A percentile compares a stretch with the other conserved stretches of the same genome.
Conservation (phyloP, 2,113 vertebrate genomes). For the Calyptomena viridis region DNA sequence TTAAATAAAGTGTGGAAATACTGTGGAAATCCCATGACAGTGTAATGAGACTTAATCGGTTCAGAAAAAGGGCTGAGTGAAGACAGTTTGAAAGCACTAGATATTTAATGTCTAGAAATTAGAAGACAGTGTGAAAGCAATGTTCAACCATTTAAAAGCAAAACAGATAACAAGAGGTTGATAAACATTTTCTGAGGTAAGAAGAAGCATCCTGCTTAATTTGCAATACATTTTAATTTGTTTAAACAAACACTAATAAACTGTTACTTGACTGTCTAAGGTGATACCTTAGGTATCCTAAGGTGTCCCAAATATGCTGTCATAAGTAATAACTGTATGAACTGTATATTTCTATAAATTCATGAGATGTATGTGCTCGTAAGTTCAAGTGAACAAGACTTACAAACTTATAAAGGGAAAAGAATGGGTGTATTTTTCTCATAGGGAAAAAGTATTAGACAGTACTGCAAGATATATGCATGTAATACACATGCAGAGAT, state of each 20-base stretch:
- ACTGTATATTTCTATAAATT: neutral
- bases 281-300: neutral
- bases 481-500: neutral
- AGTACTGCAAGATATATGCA: neutral
- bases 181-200: neutral
- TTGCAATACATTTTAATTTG: neutral
- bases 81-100: neutral
- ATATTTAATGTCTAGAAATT: neutral
- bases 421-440: neutral
- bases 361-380: neutral
- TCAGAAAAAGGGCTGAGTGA: neutral
- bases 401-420: neutral
- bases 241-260: neutral
- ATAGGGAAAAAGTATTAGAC: neutral
- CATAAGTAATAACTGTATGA: neutral
- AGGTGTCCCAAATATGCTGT: neutral
- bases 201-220: neutral
- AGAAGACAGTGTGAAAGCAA: neutral
- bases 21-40: neutral
- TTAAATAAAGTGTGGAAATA: neutral
- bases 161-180: neutral
- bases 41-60: neutral
- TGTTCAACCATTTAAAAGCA: neutral
- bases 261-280: neutral
- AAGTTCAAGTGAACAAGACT: neutral